Conservation (phyloP, 2,888 invertebrate genomes). For the Drosophila trichaetosa region DNA sequence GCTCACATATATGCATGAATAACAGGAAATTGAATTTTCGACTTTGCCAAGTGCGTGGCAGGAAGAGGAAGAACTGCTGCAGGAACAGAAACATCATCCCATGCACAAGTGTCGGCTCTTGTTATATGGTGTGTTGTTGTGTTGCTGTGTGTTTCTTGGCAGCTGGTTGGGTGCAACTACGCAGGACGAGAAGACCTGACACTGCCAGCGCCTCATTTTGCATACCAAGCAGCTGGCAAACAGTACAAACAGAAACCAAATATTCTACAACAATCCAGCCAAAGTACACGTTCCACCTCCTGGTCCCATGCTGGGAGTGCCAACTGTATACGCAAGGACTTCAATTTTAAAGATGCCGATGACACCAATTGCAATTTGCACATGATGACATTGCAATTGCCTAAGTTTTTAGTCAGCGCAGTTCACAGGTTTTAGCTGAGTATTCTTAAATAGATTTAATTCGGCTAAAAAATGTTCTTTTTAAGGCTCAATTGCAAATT, state of each 20-base stretch:
- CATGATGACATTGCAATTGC: not conserved
- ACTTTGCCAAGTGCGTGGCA: constrained; percentile 81
- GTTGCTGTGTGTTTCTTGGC: constrained; percentile 31
- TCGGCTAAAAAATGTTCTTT: not conserved
- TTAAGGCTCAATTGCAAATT: not conserved
- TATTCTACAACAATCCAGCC: constrained; percentile 76
- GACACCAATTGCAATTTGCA: constrained; percentile 33
- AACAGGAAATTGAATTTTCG: constrained; percentile 81
- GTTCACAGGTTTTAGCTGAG: not conserved
- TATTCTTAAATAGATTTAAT: not conserved
- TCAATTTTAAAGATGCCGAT: constrained; percentile 29
- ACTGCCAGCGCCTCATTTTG: constrained; percentile 77
- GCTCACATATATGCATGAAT: constrained; percentile 74
- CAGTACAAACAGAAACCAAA: constrained; percentile 78
- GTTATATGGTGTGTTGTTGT: constrained; percentile 26
- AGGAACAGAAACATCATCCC: constrained; percentile 53
- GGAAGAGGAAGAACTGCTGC: constrained; percentile 63
- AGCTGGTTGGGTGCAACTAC: constrained; percentile 68
- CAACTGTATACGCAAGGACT: constrained; percentile 11
- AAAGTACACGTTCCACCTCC: constrained; percentile 11
- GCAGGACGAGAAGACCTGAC: constrained; percentile 68
- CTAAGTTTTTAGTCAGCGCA: not conserved
- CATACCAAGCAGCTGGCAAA: constrained; percentile 78
- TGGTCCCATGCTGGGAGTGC: constrained; percentile 68
- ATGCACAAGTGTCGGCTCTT: constrained; percentile 45